Percentiles rank a stretch among this genome's conserved stretches.
phyloP scores from a whole-genome alignment of 2,113 vertebrate genomes.

The Albula goreensis region DNA sequence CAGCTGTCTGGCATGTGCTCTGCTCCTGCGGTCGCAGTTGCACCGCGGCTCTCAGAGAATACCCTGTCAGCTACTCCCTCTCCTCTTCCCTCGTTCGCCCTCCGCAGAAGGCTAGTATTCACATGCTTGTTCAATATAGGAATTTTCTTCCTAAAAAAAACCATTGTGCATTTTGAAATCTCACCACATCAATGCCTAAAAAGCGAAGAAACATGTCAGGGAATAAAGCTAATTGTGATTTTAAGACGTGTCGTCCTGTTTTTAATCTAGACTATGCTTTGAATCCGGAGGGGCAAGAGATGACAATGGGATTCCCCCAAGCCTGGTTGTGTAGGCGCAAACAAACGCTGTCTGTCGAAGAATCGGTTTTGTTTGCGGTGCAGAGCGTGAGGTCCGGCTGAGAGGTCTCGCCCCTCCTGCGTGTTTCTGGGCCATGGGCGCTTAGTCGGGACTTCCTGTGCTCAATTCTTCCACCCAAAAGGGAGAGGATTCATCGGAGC shows the following conservation, averaged over 20 bases:
- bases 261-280: neutral
- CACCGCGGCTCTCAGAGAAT: neutral
- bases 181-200: neutral
- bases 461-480: neutral
- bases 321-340: neutral
- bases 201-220: too few species aligned
- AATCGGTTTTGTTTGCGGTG: neutral
- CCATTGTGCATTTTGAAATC: neutral
- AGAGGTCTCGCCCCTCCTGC: neutral
- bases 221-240: too few species aligned
- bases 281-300: too few species aligned
- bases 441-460: neutral
- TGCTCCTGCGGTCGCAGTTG: neutral
- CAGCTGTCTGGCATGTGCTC: neutral
- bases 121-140: neutral
- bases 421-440: neutral
- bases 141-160: neutral
- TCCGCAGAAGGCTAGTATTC: neutral
- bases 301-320: neutral
- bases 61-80: neutral
- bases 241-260: neutral
- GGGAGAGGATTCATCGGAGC: neutral
- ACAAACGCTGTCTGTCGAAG: too few species aligned
- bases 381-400: neutral
- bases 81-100: neutral